Conservation (phyloP, 2,113 vertebrate species). For the Axis porcinus region DNA sequence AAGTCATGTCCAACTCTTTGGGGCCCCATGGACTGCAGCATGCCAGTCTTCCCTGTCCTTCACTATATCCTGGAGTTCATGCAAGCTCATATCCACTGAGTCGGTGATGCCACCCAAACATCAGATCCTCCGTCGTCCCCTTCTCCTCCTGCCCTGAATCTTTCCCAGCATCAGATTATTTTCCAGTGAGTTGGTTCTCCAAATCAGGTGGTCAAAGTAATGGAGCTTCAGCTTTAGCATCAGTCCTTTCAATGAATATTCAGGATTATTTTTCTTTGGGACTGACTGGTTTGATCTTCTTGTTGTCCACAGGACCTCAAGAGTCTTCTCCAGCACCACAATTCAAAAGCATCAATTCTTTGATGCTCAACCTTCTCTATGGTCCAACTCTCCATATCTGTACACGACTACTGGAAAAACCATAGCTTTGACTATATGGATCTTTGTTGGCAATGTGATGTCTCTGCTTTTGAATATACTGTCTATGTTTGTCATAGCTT, state of each 20-base stretch:
- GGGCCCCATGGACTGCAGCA: background rate
- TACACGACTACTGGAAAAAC: background rate
- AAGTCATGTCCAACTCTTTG: background rate
- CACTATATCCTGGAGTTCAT: background rate
- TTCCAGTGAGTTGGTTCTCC: background rate
- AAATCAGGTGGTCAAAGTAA: background rate
- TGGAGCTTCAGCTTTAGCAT: background rate
- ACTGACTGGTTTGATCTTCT: background rate
- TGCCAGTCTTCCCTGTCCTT: background rate
- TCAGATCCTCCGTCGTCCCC: background rate
- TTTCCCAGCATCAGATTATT: background rate
- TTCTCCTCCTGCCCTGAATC: background rate
- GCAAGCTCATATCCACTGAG: background rate
- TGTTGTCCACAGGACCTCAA: background rate
- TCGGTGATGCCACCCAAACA: background rate
- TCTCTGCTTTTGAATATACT: background rate
- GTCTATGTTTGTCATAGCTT: background rate
- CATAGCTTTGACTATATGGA: background rate
- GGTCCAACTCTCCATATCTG: background rate
- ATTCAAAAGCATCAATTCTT: background rate
- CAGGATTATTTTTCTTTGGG: background rate
- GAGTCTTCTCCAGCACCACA: background rate
- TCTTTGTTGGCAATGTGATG: background rate
- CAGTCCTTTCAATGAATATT: background rate
- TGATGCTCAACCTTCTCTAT: background rate